These are phyloP conservation scores for Heliconius hermathena DNA, from an alignment of 1,140 invertebrate species.

Conservation along the genomic window DNA sequence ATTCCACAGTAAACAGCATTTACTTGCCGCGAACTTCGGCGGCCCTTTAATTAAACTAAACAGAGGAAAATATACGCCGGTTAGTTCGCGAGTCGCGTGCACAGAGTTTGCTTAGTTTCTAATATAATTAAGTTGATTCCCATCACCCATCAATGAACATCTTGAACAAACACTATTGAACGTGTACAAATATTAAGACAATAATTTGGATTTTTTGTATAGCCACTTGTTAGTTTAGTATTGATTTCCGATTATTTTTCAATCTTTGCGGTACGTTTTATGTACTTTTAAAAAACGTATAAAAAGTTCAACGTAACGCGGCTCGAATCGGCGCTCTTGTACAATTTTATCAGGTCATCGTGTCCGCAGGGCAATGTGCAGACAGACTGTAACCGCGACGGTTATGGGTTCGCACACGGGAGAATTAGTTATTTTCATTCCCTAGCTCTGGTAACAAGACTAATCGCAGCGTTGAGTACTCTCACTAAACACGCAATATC, in stretches of 20 bases:
- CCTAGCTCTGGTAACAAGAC: no score
- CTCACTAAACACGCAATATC: no score
- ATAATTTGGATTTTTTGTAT: not conserved
- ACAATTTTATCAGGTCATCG: no score
- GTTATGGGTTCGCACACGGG: no score
- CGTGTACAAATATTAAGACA: not conserved
- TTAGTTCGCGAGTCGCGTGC: constrained; percentile 34
- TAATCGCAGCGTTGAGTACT: no score
- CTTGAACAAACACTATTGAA: constrained; percentile 14
- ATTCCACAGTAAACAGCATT: constrained; percentile 29
- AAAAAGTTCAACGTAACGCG: no score
- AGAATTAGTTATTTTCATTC: no score
- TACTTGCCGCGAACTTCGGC: constrained; percentile 27
- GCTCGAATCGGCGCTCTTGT: no score
- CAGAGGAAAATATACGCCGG: constrained; percentile 34
- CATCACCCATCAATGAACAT: constrained; percentile 1
- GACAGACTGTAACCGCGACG: no score
- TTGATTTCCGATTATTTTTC: not conserved
- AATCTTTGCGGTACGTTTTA: no score
- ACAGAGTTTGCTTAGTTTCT: constrained; percentile 20
- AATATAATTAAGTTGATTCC: constrained; percentile 37
- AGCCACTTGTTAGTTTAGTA: not conserved
- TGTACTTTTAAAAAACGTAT: no score
- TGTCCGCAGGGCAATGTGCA: no score
- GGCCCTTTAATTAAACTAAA: constrained; percentile 38